Evolutionary conservation across 2,113 vertebrate species (phyloP).

Genomic region (Suricata suricatta): DNA sequence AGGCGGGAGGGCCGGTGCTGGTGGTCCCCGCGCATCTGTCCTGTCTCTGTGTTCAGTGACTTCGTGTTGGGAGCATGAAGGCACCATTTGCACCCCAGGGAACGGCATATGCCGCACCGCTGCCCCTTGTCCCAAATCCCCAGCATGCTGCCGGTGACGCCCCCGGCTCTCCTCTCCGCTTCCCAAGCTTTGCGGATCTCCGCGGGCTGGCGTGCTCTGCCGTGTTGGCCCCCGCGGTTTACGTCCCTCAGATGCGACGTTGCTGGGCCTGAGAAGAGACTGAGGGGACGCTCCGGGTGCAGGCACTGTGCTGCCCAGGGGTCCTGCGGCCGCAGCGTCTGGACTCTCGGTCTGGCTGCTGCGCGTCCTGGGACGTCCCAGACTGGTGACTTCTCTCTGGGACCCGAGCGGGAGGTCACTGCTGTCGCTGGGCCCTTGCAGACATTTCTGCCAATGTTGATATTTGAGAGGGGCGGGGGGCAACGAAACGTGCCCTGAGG

Average conservation of each 20-base stretch:
- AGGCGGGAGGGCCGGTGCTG: rapidly evolving
- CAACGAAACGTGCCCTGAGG: rapidly evolving
- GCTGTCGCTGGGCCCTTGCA: no score
- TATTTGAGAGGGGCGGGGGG: not conserved
- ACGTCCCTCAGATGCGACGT: no score
- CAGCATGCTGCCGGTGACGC: rapidly evolving
- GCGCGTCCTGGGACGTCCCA: rapidly evolving
- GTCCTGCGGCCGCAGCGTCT: rapidly evolving
- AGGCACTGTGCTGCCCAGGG: not conserved
- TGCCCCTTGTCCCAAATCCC: not conserved
- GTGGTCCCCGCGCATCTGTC: rapidly evolving
- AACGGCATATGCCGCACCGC: rapidly evolving
- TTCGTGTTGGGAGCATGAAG: rapidly evolving
- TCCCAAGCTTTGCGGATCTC: rapidly evolving
- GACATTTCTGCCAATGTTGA: rapidly evolving
- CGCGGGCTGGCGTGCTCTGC: not conserved
- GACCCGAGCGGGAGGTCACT: not conserved
- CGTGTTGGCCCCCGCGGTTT: not conserved
- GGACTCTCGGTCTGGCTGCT: not conserved
- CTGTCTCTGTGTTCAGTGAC: not conserved
- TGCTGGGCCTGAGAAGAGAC: not conserved
- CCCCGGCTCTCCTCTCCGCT: not conserved
- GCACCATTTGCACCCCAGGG: no score
- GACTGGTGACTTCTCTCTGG: rapidly evolving
- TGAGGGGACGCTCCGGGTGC: not conserved